Conservation (phyloP, 1,140 invertebrate species). For the Drosophila hydei region DNA sequence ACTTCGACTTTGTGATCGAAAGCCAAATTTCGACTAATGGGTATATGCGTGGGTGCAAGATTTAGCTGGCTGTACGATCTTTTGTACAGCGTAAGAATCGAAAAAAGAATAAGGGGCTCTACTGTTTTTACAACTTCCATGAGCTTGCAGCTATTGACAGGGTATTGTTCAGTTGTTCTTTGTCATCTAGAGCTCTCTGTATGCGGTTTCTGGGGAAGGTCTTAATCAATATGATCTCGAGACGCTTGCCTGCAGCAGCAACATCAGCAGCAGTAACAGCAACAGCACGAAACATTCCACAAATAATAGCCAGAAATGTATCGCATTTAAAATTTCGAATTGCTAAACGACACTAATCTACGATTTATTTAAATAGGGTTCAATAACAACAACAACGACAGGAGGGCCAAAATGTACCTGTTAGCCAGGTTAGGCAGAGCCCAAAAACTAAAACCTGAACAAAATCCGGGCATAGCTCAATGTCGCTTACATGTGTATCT, state of each 20-base stretch:
- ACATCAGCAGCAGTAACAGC: too few relatives aligned
- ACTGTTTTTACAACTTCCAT: too few relatives aligned
- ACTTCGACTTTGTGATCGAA: too few relatives aligned
- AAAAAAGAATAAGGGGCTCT: too few relatives aligned
- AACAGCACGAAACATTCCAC: slow-evolving; percentile 20
- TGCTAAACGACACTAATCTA: slow-evolving; percentile 81
- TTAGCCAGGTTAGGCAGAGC: slow-evolving; percentile 35
- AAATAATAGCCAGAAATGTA: slow-evolving; percentile 32
- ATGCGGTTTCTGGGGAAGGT: slow-evolving; percentile 13
- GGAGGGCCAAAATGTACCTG: slow-evolving; percentile 49
- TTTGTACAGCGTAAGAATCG: too few relatives aligned
- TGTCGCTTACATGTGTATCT: slow-evolving; percentile 28
- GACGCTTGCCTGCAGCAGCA: neutral
- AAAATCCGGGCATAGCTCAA: slow-evolving; percentile 22
- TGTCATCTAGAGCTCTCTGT: slow-evolving; percentile 6
- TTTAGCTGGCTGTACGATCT: too few relatives aligned
- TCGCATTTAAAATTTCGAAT: slow-evolving; percentile 63
- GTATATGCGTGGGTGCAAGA: too few relatives aligned
- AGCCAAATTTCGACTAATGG: too few relatives aligned
- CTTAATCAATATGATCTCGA: slow-evolving; percentile 41
- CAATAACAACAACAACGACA: slow-evolving; percentile 16
- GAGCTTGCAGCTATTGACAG: neutral
- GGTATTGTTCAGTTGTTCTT: neutral
- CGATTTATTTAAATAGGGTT: slow-evolving; percentile 74
- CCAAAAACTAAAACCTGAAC: slow-evolving; percentile 11